A percentile compares a stretch with the other conserved stretches of the same genome.
Conservation (phyloP, 92 coral and sea anemone genomes). For the Palythoa grandiflora region DNA sequence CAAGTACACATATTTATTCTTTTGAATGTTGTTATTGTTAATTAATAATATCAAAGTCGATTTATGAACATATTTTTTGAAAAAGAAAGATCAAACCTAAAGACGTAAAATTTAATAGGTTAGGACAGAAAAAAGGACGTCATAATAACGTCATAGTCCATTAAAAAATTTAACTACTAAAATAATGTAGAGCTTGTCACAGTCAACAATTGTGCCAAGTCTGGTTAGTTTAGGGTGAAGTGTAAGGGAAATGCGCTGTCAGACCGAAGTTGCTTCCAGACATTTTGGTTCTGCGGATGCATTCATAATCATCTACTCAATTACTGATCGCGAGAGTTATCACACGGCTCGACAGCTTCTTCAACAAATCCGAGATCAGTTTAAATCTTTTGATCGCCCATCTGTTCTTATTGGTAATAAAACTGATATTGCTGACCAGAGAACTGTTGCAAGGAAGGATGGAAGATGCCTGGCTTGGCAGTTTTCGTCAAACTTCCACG, state of each 20-base stretch:
- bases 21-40: too few relatives aligned
- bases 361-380: background rate
- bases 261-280: background rate
- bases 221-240: too few relatives aligned
- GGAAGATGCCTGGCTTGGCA: constrained; percentile 26
- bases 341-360: background rate
- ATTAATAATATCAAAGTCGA: too few relatives aligned
- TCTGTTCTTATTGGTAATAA: constrained; percentile 1
- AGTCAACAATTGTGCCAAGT: too few relatives aligned
- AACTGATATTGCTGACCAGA: constrained; percentile 14
- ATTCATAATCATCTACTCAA: constrained; percentile 17
- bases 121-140: too few relatives aligned
- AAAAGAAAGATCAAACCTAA: too few relatives aligned
- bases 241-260: background rate
- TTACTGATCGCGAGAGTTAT: constrained; percentile 37
- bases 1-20: too few relatives aligned
- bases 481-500: constrained; percentile 26
- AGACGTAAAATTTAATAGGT: too few relatives aligned
- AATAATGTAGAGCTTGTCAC: too few relatives aligned
- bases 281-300: constrained; percentile 10
- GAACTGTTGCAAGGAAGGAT: constrained; percentile 21
- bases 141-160: too few relatives aligned
- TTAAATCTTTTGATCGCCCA: constrained; percentile 1
- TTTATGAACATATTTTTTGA: too few relatives aligned
- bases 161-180: too few relatives aligned